A percentile compares a stretch with the other conserved stretches of the same genome.
Evolutionary conservation across 1,140 invertebrate genomes (phyloP).

Genomic region (Drosophila bocqueti): DNA sequence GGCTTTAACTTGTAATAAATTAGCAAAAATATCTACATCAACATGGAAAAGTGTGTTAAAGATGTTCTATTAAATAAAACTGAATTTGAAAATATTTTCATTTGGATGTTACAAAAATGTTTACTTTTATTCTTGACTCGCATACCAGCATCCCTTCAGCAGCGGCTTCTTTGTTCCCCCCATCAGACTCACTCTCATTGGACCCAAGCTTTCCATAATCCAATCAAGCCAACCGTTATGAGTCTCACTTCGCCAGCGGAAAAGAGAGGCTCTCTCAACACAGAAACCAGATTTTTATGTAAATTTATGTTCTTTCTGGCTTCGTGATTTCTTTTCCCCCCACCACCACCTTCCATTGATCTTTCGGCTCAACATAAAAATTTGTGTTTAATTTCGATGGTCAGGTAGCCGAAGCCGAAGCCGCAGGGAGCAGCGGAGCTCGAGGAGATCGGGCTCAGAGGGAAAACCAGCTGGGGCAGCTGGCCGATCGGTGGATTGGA

Average conservation of each 20-base stretch:
- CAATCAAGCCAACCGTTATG: conserved; percentile 42
- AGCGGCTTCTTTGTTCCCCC: conserved; percentile 24
- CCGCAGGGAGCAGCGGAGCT: conserved; percentile 29
- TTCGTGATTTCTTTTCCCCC: conserved; percentile 61
- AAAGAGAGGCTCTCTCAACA: not conserved
- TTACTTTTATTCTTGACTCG: not conserved
- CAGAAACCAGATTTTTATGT: conserved; percentile 76
- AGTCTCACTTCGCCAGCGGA: conserved; percentile 1
- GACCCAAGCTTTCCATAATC: conserved; percentile 26
- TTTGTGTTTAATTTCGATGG: conserved; percentile 73
- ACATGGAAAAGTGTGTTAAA: too few relatives aligned
- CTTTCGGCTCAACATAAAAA: conserved; percentile 70
- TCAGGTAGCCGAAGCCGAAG: conserved; percentile 57
- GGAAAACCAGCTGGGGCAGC: conserved; percentile 72
- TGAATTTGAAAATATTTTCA: too few relatives aligned
- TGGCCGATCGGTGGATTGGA: conserved; percentile 40
- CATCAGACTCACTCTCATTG: conserved; percentile 67
- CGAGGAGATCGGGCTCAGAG: conserved; percentile 18
- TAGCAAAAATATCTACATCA: not conserved
- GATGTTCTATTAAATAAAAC: not conserved
- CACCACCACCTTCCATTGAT: conserved; percentile 50
- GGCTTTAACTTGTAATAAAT: not conserved
- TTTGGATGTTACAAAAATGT: not conserved
- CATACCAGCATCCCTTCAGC: too few relatives aligned
- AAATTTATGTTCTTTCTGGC: conserved; percentile 61